phyloP scores from a whole-genome alignment of 2,797 vertebrate species.

The Muscicapa comitata region DNA sequence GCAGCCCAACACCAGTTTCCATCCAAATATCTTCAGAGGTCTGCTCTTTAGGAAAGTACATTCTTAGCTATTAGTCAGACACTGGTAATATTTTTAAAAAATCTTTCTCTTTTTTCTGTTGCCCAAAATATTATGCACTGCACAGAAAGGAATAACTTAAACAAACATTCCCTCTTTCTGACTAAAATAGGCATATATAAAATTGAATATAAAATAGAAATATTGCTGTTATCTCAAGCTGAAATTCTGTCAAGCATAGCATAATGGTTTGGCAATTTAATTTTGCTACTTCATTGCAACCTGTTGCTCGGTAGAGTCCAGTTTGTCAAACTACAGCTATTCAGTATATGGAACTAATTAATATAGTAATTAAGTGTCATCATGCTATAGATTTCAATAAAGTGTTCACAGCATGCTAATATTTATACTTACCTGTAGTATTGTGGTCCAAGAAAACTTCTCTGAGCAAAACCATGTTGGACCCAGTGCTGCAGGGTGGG shows the following conservation, averaged over 20 bases:
- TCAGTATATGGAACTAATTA: not conserved
- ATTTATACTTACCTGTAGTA: not conserved
- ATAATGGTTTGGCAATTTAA: slow-evolving; percentile 29
- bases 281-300: slow-evolving; percentile 42
- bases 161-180: not conserved
- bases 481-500: not conserved
- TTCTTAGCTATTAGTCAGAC: not conserved
- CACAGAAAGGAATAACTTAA: not conserved
- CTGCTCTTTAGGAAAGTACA: not conserved
- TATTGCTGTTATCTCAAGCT: not conserved
- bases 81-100: not conserved
- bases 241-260: slow-evolving; percentile 11
- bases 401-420: not conserved
- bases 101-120: not conserved
- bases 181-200: not conserved
- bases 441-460: not conserved
- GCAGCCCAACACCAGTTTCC: not conserved
- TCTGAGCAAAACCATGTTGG: not conserved
- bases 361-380: not conserved
- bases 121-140: not conserved
- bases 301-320: slow-evolving; percentile 3
- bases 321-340: not conserved
- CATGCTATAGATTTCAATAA: not conserved
- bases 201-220: slow-evolving; percentile 18
- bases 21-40: not conserved